Conservation (phyloP, 2,113 vertebrate species). For the Dicaeum eximium region DNA sequence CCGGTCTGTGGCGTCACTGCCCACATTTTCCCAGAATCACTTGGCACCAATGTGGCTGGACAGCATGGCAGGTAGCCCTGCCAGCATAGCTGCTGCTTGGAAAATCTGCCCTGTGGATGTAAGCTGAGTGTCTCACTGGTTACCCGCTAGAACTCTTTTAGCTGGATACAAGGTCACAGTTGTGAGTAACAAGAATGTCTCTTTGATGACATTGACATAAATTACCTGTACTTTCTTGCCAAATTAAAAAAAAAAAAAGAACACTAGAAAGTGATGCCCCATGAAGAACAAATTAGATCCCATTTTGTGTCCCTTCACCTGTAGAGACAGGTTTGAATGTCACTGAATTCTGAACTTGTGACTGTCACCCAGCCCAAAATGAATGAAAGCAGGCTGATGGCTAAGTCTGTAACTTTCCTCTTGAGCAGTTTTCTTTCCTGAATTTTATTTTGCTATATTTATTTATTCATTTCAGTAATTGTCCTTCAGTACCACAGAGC, state of each 20-base stretch:
- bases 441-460: neutral
- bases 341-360: neutral
- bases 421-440: neutral
- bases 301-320: conserved; percentile 5
- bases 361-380: neutral
- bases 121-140: neutral
- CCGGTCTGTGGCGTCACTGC: neutral
- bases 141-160: neutral
- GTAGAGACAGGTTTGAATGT: conserved; percentile 24
- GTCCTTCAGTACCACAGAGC: neutral
- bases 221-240: neutral
- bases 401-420: neutral
- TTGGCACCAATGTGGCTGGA: neutral
- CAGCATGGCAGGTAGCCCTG: neutral
- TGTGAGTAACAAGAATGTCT: conserved; percentile 2
- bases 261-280: neutral
- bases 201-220: conserved; percentile 15
- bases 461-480: neutral
- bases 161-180: conserved; percentile 30
- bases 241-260: neutral
- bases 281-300: conserved; percentile 33
- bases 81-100: conserved; percentile 11
- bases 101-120: conserved; percentile 14
- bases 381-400: neutral
- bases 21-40: conserved; percentile 23